phyloP scores from a whole-genome alignment of 2,113 vertebrate species.

The Malaclemys terrapin region DNA sequence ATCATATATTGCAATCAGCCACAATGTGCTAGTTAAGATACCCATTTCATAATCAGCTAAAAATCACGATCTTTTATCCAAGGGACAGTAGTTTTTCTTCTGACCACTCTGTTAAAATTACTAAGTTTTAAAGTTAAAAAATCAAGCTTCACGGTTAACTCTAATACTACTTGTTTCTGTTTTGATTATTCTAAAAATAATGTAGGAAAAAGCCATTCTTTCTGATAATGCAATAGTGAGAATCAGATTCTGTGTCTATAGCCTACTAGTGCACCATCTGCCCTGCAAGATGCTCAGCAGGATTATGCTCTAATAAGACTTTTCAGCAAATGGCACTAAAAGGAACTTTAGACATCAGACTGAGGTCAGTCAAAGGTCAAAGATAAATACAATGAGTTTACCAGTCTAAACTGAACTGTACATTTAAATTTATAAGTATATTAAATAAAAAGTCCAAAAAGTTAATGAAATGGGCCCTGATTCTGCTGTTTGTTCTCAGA shows the following conservation, averaged over 20 bases:
- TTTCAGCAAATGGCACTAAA: slow-evolving; percentile 71
- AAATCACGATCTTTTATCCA: background rate
- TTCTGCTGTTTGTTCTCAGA: background rate
- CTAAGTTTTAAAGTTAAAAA: background rate
- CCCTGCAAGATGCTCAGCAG: slow-evolving; percentile 51
- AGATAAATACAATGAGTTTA: slow-evolving; percentile 40
- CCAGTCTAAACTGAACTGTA: slow-evolving; percentile 6
- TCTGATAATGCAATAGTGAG: slow-evolving; percentile 47
- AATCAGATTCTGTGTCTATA: slow-evolving; percentile 58
- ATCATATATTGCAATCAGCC: background rate
- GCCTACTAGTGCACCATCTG: slow-evolving; percentile 60
- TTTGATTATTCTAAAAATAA: slow-evolving; percentile 4
- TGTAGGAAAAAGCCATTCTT: slow-evolving; percentile 27
- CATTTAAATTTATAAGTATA: background rate
- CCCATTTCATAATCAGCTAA: background rate
- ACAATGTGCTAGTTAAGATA: background rate
- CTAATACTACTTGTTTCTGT: background rate
- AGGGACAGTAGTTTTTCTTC: background rate
- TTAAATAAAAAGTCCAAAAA: background rate
- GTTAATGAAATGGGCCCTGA: background rate
- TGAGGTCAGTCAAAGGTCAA: slow-evolving; percentile 66
- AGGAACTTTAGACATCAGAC: slow-evolving; percentile 63
- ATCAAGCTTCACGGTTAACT: background rate
- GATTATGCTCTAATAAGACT: slow-evolving; percentile 68
- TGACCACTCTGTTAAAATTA: background rate